Conservation (phyloP, 2,797 vertebrate genomes). For the Pteropus rufus region DNA sequence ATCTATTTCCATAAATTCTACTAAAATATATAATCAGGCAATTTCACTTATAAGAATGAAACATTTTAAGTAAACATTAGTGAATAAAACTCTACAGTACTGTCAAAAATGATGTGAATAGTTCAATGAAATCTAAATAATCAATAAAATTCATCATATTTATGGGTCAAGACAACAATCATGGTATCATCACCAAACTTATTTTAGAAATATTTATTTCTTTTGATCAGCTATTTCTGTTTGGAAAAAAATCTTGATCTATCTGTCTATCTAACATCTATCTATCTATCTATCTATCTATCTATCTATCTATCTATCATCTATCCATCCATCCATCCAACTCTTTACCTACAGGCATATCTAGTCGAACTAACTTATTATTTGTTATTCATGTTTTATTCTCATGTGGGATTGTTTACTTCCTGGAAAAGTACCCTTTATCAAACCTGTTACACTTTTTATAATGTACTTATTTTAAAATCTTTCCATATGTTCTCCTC, state of each 20-base stretch:
- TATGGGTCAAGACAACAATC: background rate
- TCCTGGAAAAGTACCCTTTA: constrained; percentile 55
- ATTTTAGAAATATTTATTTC: background rate
- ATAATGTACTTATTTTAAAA: constrained; percentile 72
- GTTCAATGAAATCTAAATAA: background rate
- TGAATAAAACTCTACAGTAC: background rate
- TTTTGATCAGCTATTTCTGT: background rate
- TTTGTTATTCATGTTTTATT: background rate
- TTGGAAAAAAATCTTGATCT: background rate
- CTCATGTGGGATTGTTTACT: background rate
- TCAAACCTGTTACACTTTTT: constrained; percentile 62
- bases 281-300: background rate
- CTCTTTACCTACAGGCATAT: background rate
- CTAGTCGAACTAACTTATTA: background rate
- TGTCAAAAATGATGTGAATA: background rate
- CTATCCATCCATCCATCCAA: too few relatives aligned
- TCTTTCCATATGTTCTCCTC: constrained; percentile 70
- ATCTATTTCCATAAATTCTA: background rate
- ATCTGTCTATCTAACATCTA: background rate
- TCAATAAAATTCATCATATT: background rate
- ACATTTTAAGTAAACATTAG: background rate
- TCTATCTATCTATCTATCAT: background rate
- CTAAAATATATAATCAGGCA: background rate
- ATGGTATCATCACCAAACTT: background rate
- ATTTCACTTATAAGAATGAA: background rate